These are phyloP conservation scores for Fringilla coelebs DNA, from an alignment of 2,797 vertebrate genomes.

Conservation along the genomic window DNA sequence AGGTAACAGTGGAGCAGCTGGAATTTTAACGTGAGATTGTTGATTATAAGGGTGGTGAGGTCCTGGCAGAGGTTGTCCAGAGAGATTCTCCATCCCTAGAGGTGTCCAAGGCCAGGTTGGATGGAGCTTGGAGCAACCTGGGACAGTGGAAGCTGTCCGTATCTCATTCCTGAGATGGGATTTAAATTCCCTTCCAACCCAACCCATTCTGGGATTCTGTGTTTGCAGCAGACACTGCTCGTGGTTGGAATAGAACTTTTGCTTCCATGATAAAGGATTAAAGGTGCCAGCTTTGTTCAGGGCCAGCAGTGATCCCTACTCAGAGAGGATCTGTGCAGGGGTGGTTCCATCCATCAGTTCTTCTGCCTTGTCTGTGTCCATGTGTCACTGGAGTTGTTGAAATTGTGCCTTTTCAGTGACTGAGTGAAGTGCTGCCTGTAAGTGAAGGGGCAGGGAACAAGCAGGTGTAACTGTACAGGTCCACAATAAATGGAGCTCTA, in stretches of 20 bases:
- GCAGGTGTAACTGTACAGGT: not conserved
- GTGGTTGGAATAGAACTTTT: not conserved
- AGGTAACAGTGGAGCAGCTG: not conserved
- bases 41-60: not conserved
- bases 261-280: not conserved
- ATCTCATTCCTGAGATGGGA: not conserved
- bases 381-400: not conserved
- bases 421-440: not conserved
- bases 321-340: not conserved
- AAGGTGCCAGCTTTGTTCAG: not conserved
- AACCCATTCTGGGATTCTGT: not conserved
- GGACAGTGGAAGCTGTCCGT: not conserved
- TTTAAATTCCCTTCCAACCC: not conserved
- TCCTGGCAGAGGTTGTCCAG: not conserved
- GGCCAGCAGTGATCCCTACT: not conserved
- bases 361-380: not conserved
- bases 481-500: not conserved
- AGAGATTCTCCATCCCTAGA: not conserved
- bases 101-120: not conserved
- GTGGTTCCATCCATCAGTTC: not conserved
- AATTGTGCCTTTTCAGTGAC: not conserved
- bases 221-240: not conserved
- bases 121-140: not conserved
- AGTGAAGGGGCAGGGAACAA: not conserved
- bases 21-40: not conserved